A percentile compares a stretch with the other conserved stretches of the same genome.
These are phyloP conservation scores for Drosophila paulistorum DNA, from an alignment of 1,140 invertebrate genomes.

Conservation along the genomic window DNA sequence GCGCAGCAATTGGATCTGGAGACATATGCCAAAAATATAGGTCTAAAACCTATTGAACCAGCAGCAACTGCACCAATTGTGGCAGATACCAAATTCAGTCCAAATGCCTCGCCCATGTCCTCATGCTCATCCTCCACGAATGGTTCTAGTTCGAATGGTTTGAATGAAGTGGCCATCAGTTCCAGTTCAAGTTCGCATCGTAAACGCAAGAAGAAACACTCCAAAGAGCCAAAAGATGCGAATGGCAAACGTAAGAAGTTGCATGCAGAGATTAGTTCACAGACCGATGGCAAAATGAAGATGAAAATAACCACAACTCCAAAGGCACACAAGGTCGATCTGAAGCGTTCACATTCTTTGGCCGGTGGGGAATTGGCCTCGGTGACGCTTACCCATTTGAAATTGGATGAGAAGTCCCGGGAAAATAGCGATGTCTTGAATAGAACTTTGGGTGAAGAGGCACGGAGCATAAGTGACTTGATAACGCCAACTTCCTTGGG, in stretches of 20 bases:
- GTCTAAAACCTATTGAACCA: constrained; percentile 76
- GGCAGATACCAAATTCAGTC: constrained; percentile 1
- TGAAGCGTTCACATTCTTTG: constrained; percentile 65
- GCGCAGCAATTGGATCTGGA: constrained; percentile 67
- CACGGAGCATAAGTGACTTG: constrained; percentile 66
- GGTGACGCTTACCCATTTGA: constrained; percentile 45
- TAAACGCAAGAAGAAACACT: constrained; percentile 82
- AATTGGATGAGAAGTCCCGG: constrained; percentile 39
- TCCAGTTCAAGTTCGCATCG: constrained; percentile 65
- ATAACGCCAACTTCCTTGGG: constrained; percentile 29
- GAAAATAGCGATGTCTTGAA: constrained; percentile 50
- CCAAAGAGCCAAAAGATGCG: constrained; percentile 75
- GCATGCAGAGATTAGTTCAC: constrained; percentile 79
- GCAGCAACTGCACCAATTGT: not conserved
- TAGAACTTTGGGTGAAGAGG: constrained; percentile 62
- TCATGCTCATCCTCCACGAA: constrained; percentile 69
- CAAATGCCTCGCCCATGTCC: constrained; percentile 77
- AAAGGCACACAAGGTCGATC: constrained; percentile 66
- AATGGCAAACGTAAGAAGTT: constrained; percentile 75
- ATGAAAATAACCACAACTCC: constrained; percentile 74
- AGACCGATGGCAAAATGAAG: constrained; percentile 80
- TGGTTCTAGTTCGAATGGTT: constrained; percentile 54
- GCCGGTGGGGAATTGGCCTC: constrained; percentile 55
- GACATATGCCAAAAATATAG: constrained; percentile 81
- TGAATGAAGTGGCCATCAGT: constrained; percentile 19